Conservation (phyloP, 2,797 vertebrate species). For the Cryptoblepharus egeriae region DNA sequence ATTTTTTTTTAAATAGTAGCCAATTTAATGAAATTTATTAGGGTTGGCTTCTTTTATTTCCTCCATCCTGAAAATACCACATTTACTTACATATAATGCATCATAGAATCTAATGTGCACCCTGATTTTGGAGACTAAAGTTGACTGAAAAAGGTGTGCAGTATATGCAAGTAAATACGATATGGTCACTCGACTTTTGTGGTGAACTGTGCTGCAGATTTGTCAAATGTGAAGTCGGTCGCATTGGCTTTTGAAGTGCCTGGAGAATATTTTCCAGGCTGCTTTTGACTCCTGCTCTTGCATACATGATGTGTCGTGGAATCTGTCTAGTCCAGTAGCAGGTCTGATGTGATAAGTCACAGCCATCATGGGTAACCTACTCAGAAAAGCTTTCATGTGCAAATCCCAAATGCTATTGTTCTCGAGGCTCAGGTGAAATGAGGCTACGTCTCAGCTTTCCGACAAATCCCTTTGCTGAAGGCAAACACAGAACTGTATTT, state of each 20-base stretch:
- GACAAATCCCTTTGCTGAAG: not conserved
- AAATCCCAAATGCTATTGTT: slow-evolving; percentile 28
- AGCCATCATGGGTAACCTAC: slow-evolving; percentile 6
- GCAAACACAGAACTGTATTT: not conserved
- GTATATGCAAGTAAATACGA: no score
- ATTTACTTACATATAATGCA: no score
- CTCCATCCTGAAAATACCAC: not conserved
- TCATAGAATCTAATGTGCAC: no score
- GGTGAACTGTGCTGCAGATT: not conserved
- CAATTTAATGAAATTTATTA: not conserved
- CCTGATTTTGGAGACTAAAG: no score
- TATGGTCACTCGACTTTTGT: not conserved
- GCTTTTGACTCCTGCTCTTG: not conserved
- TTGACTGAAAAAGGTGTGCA: no score
- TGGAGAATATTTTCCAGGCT: not conserved
- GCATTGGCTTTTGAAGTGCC: not conserved
- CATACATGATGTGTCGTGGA: not conserved
- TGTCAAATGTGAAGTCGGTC: not conserved
- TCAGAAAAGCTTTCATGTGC: slow-evolving; percentile 16
- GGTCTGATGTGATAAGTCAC: slow-evolving; percentile 25
- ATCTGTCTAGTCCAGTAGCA: not conserved
- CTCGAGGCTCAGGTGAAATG: slow-evolving; percentile 25
- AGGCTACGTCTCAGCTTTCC: not conserved
- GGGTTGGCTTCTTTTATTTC: not conserved
- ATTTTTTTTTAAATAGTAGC: no score